These are phyloP conservation scores for Harpalus rufipes DNA, from an alignment of 2,888 invertebrate genomes.

Conservation along the genomic window DNA sequence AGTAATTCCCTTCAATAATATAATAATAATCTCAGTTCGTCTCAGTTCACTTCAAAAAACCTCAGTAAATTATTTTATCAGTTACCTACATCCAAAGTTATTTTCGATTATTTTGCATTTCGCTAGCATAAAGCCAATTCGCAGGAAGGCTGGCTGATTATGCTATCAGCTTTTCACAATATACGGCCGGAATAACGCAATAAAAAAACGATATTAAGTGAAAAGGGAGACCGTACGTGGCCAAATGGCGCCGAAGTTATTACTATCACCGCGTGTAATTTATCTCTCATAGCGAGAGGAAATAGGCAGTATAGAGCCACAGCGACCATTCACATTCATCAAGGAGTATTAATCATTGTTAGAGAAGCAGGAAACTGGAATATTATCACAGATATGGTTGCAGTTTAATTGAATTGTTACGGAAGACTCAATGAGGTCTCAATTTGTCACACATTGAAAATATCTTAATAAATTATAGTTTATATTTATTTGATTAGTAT, in stretches of 20 bases:
- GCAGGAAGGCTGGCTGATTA: conserved; percentile 3
- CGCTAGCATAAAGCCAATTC: conserved; percentile 5
- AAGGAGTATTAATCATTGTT: conserved; percentile 41
- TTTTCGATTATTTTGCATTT: not conserved
- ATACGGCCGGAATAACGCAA: not conserved
- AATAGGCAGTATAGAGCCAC: conserved; percentile 16
- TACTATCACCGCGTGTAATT: conserved; percentile 36
- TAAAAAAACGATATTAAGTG: conserved; percentile 54
- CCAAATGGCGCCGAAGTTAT: conserved; percentile 56
- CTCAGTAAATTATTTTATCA: too few species aligned
- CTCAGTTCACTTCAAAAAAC: too few species aligned
- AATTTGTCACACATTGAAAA: not conserved
- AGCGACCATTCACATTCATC: conserved; percentile 24
- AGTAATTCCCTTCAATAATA: too few species aligned
- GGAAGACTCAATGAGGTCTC: not conserved
- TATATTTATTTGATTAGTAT: too few species aligned
- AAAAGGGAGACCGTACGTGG: conserved; percentile 37
- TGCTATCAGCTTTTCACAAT: conserved; percentile 25
- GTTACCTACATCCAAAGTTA: too few species aligned
- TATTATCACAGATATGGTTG: not conserved
- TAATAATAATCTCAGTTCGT: too few species aligned
- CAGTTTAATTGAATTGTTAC: not conserved
- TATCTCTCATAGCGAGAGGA: conserved; percentile 33
- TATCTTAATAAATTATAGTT: too few species aligned
- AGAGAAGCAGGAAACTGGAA: conserved; percentile 12